Conservation (phyloP, 2,797 vertebrate species). For the Scomberomorus guttatus region DNA sequence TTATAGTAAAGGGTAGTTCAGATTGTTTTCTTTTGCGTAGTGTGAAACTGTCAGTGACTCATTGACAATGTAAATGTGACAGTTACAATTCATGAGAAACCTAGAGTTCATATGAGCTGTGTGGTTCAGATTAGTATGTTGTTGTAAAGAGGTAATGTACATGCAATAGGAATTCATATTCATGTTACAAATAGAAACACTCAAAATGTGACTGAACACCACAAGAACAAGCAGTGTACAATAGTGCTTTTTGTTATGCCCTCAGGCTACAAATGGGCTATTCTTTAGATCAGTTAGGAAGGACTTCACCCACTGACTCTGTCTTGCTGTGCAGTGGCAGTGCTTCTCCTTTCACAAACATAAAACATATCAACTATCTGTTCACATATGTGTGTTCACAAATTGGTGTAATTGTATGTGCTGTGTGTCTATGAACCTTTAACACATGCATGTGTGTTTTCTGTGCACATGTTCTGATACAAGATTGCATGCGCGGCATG, state of each 20-base stretch:
- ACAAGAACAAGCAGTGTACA: constrained; percentile 18
- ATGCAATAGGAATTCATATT: neutral
- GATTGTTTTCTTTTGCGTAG: neutral
- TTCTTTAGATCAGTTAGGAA: constrained; percentile 24
- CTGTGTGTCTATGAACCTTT: neutral
- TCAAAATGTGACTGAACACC: neutral
- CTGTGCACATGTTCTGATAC: neutral
- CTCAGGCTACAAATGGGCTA: constrained; percentile 28
- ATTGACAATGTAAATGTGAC: neutral
- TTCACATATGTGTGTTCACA: neutral
- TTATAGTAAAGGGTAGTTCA: neutral
- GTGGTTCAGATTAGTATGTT: neutral
- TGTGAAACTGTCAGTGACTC: neutral
- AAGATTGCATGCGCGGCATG: neutral
- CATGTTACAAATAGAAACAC: neutral
- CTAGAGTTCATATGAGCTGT: neutral
- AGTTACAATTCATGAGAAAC: neutral
- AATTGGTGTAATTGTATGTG: neutral
- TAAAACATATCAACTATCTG: neutral
- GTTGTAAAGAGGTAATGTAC: neutral
- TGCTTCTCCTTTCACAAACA: neutral
- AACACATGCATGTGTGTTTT: neutral
- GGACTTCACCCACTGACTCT: constrained; percentile 6
- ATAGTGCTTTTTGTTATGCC: constrained; percentile 39
- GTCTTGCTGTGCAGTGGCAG: neutral